Percentiles rank a stretch among this genome's conserved stretches.
Conservation (phyloP, 1,140 invertebrate species). For the Solen grandis region DNA sequence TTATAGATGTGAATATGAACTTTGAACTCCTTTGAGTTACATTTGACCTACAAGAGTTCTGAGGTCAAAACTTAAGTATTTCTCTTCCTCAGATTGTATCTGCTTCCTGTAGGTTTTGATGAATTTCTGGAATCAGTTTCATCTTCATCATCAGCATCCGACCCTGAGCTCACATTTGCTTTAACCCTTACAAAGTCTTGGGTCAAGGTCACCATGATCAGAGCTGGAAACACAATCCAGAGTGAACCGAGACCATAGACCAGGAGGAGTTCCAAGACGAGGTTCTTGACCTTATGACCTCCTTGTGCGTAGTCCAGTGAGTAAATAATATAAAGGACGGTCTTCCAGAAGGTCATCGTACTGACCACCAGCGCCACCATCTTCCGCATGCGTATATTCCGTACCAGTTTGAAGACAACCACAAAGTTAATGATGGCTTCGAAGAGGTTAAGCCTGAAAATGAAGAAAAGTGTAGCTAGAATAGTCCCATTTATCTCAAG, state of each 20-base stretch:
- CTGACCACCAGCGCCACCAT: not conserved
- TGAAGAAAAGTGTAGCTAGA: too few relatives aligned
- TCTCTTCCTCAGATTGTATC: too few relatives aligned
- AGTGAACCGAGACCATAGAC: not conserved
- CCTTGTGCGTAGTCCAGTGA: not conserved
- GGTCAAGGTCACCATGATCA: not conserved
- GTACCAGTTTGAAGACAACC: not conserved
- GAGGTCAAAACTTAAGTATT: too few relatives aligned
- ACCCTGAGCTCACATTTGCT: too few relatives aligned
- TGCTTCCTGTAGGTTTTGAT: too few relatives aligned
- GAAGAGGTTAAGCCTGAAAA: not conserved
- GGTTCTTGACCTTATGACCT: not conserved
- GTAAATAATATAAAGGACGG: not conserved
- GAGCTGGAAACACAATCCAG: not conserved
- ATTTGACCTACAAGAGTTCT: too few relatives aligned
- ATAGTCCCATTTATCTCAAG: too few relatives aligned
- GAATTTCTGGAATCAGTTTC: too few relatives aligned
- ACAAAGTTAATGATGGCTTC: not conserved
- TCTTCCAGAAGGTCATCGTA: not conserved
- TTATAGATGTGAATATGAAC: too few relatives aligned
- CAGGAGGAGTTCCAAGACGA: not conserved
- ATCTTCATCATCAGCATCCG: too few relatives aligned
- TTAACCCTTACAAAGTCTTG: not conserved
- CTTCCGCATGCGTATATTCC: not conserved
- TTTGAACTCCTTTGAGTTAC: too few relatives aligned